Conservation (phyloP, 2,113 vertebrate genomes). For the Emydocephalus ijimae region DNA sequence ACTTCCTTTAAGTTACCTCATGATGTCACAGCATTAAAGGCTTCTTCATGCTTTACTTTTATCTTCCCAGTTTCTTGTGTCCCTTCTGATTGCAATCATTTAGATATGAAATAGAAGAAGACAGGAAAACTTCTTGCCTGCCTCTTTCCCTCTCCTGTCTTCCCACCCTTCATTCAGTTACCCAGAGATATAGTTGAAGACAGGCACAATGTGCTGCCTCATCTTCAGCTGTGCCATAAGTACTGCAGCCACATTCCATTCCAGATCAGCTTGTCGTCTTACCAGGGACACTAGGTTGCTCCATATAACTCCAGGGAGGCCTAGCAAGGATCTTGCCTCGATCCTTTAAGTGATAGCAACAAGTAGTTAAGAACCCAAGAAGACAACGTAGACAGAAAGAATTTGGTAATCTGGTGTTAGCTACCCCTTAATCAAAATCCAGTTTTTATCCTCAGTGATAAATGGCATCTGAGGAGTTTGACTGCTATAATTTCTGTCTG, state of each 20-base stretch:
- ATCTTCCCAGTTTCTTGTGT: background rate
- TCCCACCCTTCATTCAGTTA: background rate
- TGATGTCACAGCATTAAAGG: background rate
- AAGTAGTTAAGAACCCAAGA: background rate
- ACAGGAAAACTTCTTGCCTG: background rate
- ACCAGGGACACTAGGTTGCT: background rate
- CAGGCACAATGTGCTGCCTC: background rate
- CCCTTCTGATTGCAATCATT: background rate
- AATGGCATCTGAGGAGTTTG: background rate
- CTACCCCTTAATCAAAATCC: background rate
- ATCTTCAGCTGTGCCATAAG: background rate
- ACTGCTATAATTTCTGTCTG: background rate
- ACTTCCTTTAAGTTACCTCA: background rate
- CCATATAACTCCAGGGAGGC: background rate
- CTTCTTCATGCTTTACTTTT: background rate
- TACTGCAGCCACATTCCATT: background rate
- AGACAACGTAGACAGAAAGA: background rate
- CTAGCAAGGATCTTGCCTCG: background rate
- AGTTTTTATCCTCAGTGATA: background rate
- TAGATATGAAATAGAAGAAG: background rate
- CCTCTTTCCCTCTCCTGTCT: background rate
- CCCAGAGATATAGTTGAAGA: background rate
- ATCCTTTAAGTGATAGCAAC: background rate
- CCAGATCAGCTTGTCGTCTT: background rate
- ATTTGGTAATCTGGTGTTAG: background rate